These are phyloP conservation scores for Trichomycterus rosablanca DNA, from an alignment of 2,113 vertebrate genomes.

Conservation along the genomic window DNA sequence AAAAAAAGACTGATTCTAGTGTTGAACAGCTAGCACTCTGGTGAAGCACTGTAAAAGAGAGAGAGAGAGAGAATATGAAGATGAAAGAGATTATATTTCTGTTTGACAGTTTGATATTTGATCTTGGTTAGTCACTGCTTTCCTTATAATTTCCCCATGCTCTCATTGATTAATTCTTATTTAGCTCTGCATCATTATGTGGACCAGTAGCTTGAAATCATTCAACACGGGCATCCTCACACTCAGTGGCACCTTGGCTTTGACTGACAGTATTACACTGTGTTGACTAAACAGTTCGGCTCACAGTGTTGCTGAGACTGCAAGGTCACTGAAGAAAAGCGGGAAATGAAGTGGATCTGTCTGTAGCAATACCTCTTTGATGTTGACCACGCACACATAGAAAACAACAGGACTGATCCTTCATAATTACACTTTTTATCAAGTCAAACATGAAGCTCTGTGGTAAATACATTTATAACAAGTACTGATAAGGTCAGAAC, in stretches of 20 bases:
- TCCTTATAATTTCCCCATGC: slow-evolving; percentile 38
- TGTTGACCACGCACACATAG: slow-evolving; percentile 25
- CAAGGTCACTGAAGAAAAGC: slow-evolving; percentile 19
- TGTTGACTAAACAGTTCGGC: neutral
- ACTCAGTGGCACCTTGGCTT: neutral
- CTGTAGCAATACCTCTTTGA: slow-evolving; percentile 48
- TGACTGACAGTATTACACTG: neutral
- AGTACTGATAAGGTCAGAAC: slow-evolving; percentile 62
- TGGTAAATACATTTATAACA: slow-evolving; percentile 48
- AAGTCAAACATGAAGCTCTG: slow-evolving; percentile 21
- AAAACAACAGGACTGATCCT: slow-evolving; percentile 2
- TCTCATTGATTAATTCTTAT: slow-evolving; percentile 33
- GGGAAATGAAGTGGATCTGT: slow-evolving; percentile 22
- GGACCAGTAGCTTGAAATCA: slow-evolving; percentile 29
- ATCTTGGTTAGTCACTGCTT: slow-evolving; percentile 45
- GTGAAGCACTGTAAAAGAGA: slow-evolving; percentile 57
- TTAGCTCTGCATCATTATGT: slow-evolving; percentile 24
- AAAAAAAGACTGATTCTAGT: slow-evolving; percentile 58
- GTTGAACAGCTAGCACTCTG: slow-evolving; percentile 55
- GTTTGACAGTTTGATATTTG: slow-evolving; percentile 44
- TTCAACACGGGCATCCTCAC: slow-evolving; percentile 4
- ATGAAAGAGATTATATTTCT: slow-evolving; percentile 27
- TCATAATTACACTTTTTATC: slow-evolving; percentile 3
- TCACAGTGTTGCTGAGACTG: slow-evolving; percentile 17
- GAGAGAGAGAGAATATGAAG: slow-evolving; percentile 5